Evolutionary conservation across 2,888 invertebrate species (phyloP).

Genomic region (Lasioglossum calceatum): DNA sequence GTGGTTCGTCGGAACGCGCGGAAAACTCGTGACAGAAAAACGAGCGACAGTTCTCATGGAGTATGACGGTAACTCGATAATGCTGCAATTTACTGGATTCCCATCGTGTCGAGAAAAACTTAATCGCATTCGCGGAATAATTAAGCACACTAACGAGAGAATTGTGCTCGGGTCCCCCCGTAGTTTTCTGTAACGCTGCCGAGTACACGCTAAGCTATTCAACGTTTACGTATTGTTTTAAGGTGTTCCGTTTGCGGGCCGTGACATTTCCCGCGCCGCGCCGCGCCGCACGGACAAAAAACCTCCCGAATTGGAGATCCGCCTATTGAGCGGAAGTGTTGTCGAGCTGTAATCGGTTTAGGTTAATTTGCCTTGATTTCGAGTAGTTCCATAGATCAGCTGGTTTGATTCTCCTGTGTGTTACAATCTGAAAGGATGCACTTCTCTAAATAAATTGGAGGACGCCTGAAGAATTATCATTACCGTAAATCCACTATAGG

Average conservation of each 20-base stretch:
- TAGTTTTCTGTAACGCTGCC: not conserved
- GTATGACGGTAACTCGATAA: constrained; percentile 41
- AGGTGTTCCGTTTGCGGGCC: too few relatives aligned
- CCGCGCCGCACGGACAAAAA: not conserved
- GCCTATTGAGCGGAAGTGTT: not conserved
- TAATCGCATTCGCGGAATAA: constrained; percentile 53
- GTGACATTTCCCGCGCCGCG: too few relatives aligned
- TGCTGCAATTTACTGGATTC: constrained; percentile 13
- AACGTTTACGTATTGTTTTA: constrained; percentile 1
- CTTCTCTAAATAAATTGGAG: too few relatives aligned
- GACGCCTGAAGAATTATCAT: too few relatives aligned
- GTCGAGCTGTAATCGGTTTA: not conserved
- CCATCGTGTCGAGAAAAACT: constrained; percentile 37
- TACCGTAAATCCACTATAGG: too few relatives aligned
- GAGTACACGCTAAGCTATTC: not conserved
- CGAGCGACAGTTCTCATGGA: constrained; percentile 18
- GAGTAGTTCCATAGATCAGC: not conserved
- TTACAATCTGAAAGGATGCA: too few relatives aligned
- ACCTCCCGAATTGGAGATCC: not conserved
- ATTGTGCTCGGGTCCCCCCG: not conserved
- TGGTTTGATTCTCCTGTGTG: not conserved
- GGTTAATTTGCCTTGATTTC: not conserved
- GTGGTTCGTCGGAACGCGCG: constrained; percentile 7
- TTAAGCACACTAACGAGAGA: constrained; percentile 42
- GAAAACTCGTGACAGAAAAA: constrained; percentile 21